Conservation (phyloP, 2,888 invertebrate species). For the Dicycla oo region DNA sequence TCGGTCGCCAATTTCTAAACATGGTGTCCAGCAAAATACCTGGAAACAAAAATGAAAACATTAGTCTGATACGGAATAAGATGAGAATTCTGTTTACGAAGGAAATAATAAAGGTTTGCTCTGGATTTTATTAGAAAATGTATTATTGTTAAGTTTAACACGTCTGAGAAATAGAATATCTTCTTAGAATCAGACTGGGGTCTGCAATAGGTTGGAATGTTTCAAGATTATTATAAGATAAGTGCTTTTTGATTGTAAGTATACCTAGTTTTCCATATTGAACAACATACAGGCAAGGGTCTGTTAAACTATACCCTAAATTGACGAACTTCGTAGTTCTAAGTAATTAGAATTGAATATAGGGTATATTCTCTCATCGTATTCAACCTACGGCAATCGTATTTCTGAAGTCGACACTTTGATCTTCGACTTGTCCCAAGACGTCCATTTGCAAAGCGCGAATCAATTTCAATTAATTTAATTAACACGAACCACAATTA, state of each 20-base stretch:
- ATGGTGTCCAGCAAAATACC: conserved; percentile 76
- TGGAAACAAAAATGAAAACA: conserved; percentile 76
- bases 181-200: conserved; percentile 38
- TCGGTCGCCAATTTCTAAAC: conserved; percentile 72
- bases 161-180: conserved; percentile 42
- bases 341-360: conserved; percentile 31
- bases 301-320: background rate
- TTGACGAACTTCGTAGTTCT: conserved; percentile 1
- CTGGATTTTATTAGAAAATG: conserved; percentile 42
- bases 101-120: conserved; percentile 38
- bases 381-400: conserved; percentile 25
- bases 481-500: conserved; percentile 76
- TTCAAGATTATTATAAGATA: conserved; percentile 31
- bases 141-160: conserved; percentile 42
- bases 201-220: conserved; percentile 45
- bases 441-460: conserved; percentile 39
- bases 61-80: conserved; percentile 39
- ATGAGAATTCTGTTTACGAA: conserved; percentile 42
- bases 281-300: background rate
- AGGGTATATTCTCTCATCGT: background rate
- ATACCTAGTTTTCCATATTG: background rate
- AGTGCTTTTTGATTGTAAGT: conserved; percentile 6
- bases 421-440: conserved; percentile 30
- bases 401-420: conserved; percentile 33
- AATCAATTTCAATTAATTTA: conserved; percentile 70